Evolutionary conservation across 2,888 invertebrate genomes (phyloP), one percentile per base, ranked within the genome.

Genomic region (Luffia ferchaultella): DNA sequence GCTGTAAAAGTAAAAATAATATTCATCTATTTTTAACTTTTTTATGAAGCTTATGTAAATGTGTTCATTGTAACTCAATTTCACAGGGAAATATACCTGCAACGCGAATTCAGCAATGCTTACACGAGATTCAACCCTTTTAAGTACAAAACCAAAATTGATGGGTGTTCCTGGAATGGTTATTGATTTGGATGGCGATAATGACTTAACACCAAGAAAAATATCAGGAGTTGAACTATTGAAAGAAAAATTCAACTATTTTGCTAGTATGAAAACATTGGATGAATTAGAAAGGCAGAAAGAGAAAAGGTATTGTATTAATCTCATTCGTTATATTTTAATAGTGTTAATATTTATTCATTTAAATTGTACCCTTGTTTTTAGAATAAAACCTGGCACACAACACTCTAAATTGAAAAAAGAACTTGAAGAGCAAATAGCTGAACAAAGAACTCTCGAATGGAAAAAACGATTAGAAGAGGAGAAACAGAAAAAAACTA

Each of bases 191-290:
- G 71, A 76, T 58, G 66, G 62, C 16, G 58, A 54, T 52, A 65
- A 62, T 51, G 53, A 63, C 20, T 51, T 48, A 12, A 54, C 53
- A 2, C 57, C 68, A 55, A 73, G 63, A 54, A 74, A 79, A 54
- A 63, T 86, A 2, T 84, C 85, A 45, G 92, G 90, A 9, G 78
- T 93, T 5, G 86, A 88, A 54, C 76, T 87, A 51, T 78, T 95
- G 30, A 88, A 92, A 67, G 86, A 92, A 58, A 84, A 93, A 55
- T 91, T 93, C 65, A 76, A 89, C 41, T 88, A 88, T 62, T 93
- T 93, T 60, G 79, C 89, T 0, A 80, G 85, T 43, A 60, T 77
- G 0, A 86, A 85, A 52, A 86, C 86, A 20, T 70, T 76, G 1
- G 79, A 77, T 50, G 79, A 88, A 67, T 61, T 74, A 55, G 74